Base-by-base conservation (phyloP, 2,888 invertebrate genomes). In the Platycheirus albimanus region DNA sequence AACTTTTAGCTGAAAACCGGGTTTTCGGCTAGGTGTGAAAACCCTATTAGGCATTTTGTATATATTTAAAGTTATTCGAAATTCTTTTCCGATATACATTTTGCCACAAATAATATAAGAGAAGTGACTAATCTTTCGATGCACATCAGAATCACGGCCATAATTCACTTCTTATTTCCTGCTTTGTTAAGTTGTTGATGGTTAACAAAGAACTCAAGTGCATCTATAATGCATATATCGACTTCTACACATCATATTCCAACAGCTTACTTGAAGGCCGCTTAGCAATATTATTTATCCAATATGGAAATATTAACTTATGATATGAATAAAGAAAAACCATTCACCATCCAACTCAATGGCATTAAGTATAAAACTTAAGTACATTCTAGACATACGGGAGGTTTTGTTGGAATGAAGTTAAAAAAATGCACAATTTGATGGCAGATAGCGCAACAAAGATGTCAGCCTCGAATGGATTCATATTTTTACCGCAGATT, bases 231-330 rank as follows among this genome's bases (percentile, higher is more conserved):
- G 2, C 20, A 24, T 49, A 24, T n/a, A n/a, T n/a, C n/a, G n/a
- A 24, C 11, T 1, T 19, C n/a, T 13, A 54, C 20, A 56, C 2
- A 64, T 54, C 11, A 64, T 43, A 76, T 36, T 36, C 63, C 52
- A 63, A 47, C 28, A 54, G 24, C 38, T 66, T 19, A 64, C 47
- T 24, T 61, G 61, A 81, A 76, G 81, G 81, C 11, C 61, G 7
- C 10, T 47, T 13, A 24, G 38, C 51, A 63, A 11, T 41, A 51
- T 36, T 15, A 17, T 5, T 33, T 8, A 8, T 8, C 30, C 36
- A 38, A 20, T 51, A 45, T 61, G 36, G 52, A 47, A 36, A 66
- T 17, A 45, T 11, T 10, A 64, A 51, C 1, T 56, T 43, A 66
- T n/a, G n/a, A n/a, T n/a, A 51, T 13, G 56, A 58, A 67, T 58